Base-by-base conservation (phyloP, 2,797 vertebrate species). In the Enteromius paludinosus region DNA sequence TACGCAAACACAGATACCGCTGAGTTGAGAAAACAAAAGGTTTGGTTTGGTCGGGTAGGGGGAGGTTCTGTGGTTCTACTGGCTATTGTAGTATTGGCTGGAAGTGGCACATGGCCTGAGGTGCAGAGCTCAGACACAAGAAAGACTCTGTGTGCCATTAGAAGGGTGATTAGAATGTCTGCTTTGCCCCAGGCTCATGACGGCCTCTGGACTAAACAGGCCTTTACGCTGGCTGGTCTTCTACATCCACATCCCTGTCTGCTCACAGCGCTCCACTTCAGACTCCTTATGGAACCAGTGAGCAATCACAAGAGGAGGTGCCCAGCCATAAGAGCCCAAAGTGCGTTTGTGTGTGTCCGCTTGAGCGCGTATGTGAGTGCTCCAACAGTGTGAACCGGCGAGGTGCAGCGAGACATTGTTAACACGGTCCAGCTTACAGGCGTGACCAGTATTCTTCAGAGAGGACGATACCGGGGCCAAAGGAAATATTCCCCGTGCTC, bases 401-500 rank as follows among this genome's bases (percentile, higher is more conserved):
- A 79, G 61, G 65, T 69, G 71, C 94, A 94, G 94, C 92, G 91
- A 74, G 59, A 71, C 62, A 74, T 52, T 93, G 91, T 93, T 94
- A 95, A 95, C 95, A 41, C 23, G 45, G 71, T 66, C 71, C 71
- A 66, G 71, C 62, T 82, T 82, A 74, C 15, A 84, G 79, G 78
- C 52, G 43, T 65, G 78, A 81, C 23, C 66, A 11, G 23, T 74
- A 33, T 65, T 66, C 11, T 61, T 62, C 28, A 81, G 71, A 81
- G 59, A 72, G 25, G 72, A 61, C 25, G 52, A 83, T 90, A 86
- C 92, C 41, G 89, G 92, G 93, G 94, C 93, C 95, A 95, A 95
- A 93, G 93, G 94, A 95, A 95, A 94, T 93, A 93, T 93, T 93
- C 92, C 92, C 90, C 87, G 90, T 90, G 88, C 93, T 79, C 94